Evolutionary conservation across 2,113 vertebrate species (phyloP), one percentile per base, ranked within the genome.

Genomic region (Oreochromis aureus): DNA sequence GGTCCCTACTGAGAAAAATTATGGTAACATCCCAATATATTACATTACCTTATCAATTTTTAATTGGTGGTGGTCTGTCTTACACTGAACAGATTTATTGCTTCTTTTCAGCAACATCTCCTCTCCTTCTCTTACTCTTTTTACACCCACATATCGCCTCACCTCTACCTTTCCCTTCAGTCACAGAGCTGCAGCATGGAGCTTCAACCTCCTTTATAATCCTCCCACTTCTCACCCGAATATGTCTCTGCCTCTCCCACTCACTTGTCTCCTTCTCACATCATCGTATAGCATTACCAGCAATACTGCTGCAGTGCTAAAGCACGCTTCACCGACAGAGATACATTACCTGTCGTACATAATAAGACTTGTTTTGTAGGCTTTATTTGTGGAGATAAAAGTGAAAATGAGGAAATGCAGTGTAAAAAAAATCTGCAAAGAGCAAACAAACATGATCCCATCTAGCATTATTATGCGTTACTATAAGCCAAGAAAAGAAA

Each of bases 201-300:
- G 87, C 89, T 89, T 82, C 91, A 90, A 3, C 93, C 89, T 94
- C 92, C 92, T 85, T 93, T 80, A 85, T 87, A 73, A 82, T 92
- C 87, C 93, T 92, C 95, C 95, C 91, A 94, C 94, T 87, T 84
- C 88, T 94, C 90, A 93, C 63, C 90, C 90, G 86, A 91, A 91
- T 93, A 87, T 84, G 86, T 93, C 87, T 92, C 76, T 91, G 84
- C 89, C 80, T 89, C 90, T 82, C 88, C 85, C 91, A 82, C 88
- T 89, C 90, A 39, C 82, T 89, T 53, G 76, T 88, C 80, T 89
- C n/a, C 32, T 73, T 39, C 41, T 91, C 85, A 36, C 71, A 84
- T 73, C 10, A 18, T 66, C 55, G 9, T 83, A 82, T 83, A 54
- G 27, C 53, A 46, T 79, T 36, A 66, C 46, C n/a, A 48, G 16